Percentiles rank a stretch among this genome's conserved stretches.
Conservation (phyloP, 2,113 vertebrate species). For the Hyperoodon ampullatus region DNA sequence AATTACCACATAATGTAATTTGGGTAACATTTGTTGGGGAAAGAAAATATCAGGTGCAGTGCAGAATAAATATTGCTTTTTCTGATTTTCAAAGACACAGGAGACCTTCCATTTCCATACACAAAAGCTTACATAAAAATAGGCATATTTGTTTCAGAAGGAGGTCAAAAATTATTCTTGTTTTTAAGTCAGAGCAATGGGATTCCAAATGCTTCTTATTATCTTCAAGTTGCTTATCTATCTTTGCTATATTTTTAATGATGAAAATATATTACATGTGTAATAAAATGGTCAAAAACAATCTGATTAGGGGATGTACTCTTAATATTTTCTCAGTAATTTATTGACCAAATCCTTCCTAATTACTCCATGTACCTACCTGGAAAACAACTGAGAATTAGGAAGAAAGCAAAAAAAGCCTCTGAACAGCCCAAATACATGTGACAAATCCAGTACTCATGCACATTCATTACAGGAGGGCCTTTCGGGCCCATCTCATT, state of each 20-base stretch:
- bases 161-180: constrained; percentile 45
- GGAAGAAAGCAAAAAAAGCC: not conserved
- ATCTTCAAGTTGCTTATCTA: constrained; percentile 33
- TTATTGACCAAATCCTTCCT: constrained; percentile 30
- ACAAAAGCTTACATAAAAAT: constrained; percentile 17
- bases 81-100: constrained; percentile 35
- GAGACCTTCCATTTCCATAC: constrained; percentile 20
- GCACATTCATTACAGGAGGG: not conserved
- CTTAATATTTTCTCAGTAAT: constrained; percentile 33
- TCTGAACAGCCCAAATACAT: not conserved
- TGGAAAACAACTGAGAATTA: constrained; percentile 22
- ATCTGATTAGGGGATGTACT: not conserved
- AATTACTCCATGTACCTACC: not conserved
- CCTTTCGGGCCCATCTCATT: not conserved
- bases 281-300: constrained; percentile 35
- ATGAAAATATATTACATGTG: not conserved
- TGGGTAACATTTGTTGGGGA: not conserved
- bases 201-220: constrained; percentile 17
- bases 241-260: constrained; percentile 40
- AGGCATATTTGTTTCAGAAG: constrained; percentile 6
- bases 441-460: not conserved
- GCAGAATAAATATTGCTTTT: constrained; percentile 44
- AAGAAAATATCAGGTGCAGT: constrained; percentile 11
- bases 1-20: constrained; percentile 61
- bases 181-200: constrained; percentile 9